Percentiles rank a stretch among this genome's conserved stretches.
Conservation (phyloP, 2,113 vertebrate genomes). For the Puntigrus tetrazona region DNA sequence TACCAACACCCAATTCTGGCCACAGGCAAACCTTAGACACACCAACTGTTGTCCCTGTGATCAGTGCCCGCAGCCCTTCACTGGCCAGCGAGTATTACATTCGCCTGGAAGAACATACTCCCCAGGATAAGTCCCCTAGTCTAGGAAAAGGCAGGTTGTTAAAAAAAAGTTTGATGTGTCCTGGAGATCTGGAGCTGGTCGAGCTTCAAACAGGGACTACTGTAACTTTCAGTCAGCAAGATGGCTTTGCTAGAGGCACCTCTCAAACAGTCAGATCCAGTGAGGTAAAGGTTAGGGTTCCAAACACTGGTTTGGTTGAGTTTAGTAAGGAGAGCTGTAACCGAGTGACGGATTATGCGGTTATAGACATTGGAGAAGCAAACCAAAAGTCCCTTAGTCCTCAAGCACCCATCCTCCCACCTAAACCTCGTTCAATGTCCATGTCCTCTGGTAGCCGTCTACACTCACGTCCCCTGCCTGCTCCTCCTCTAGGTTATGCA, state of each 20-base stretch:
- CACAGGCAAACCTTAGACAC: slow-evolving; percentile 85
- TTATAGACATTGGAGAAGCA: slow-evolving; percentile 70
- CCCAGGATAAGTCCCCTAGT: slow-evolving; percentile 76
- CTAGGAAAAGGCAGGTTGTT: slow-evolving; percentile 64
- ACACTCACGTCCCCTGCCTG: slow-evolving; percentile 73
- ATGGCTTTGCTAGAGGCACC: slow-evolving; percentile 50
- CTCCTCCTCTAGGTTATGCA: slow-evolving; percentile 72
- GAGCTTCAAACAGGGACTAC: slow-evolving; percentile 73
- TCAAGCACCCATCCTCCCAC: slow-evolving; percentile 80
- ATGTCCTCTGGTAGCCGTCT: slow-evolving; percentile 73
- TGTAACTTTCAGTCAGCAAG: slow-evolving; percentile 66
- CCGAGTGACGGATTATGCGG: slow-evolving; percentile 77
- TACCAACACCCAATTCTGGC: slow-evolving; percentile 75
- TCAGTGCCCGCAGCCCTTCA: slow-evolving; percentile 90
- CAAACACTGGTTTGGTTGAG: slow-evolving; percentile 75
- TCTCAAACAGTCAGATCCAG: slow-evolving; percentile 69
- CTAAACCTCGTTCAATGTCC: slow-evolving; percentile 77
- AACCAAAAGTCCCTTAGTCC: slow-evolving; percentile 56
- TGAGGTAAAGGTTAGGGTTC: slow-evolving; percentile 73
- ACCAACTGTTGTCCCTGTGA: slow-evolving; percentile 88
- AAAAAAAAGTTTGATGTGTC: slow-evolving; percentile 56
- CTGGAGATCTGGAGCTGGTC: slow-evolving; percentile 76
- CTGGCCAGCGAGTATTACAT: slow-evolving; percentile 92
- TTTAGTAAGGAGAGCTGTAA: slow-evolving; percentile 70
- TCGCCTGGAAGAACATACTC: slow-evolving; percentile 86